Base-by-base conservation (phyloP, 1,140 invertebrate species). In the Drosophila albomicans region DNA sequence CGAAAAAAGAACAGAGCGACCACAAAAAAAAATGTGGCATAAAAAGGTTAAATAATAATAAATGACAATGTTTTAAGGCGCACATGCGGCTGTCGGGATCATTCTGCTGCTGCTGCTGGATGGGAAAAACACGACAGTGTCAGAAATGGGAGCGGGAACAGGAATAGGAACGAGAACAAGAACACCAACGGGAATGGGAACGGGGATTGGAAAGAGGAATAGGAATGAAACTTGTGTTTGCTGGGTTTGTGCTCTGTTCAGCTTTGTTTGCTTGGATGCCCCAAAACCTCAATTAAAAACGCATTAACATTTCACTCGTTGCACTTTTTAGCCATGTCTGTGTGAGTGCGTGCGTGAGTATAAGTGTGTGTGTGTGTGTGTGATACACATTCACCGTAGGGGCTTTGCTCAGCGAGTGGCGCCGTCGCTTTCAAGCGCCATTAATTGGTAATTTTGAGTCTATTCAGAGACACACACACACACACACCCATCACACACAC, bases 231-330 rank as follows among this genome's bases (percentile, higher is more conserved):
- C 52, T 59, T 54, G 61, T 30, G 65, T 38, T 66, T 20, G 20
- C n/a, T 25, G 20, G 62, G 48, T 51, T 67, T 49, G 35, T 25
- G 3, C 20, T 25, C 49, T n/a, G 65, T 49, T 61, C 35, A 11
- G 46, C 57, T 87, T 56, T 78, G 74, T 66, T 78, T 75, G 82
- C 58, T 82, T 88, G 75, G 75, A 72, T 81, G 75, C 81, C 66
- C 75, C 85, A 80, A 91, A 84, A 90, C 90, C 89, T 90, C 86
- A 91, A 91, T 91, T 91, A 91, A 91, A 91, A 91, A 90, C 90
- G 82, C 90, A 91, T 91, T 91, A 91, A 85, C 85, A 89, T 85
- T 89, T 90, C 81, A 81, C 81, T 89, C 81, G 81, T 71, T 89
- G 85, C 85, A 89, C 75, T 89, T 77, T 72, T 64, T 71, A 45